phyloP scores from a whole-genome alignment of 2,888 invertebrate genomes.

The Chouioia cunea region DNA sequence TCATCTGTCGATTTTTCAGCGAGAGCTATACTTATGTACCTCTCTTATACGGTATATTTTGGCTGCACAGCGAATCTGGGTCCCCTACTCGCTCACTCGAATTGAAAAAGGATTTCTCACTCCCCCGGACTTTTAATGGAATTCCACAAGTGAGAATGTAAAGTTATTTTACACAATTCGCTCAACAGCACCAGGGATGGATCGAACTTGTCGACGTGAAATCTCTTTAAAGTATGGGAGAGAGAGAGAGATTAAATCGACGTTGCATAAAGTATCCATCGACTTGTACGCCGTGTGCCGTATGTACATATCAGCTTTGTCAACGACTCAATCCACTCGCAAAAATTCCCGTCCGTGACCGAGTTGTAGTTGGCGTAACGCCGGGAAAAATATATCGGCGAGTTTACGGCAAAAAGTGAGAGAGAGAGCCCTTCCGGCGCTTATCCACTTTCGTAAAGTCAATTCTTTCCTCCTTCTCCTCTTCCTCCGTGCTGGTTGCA shows the following conservation, averaged over 20 bases:
- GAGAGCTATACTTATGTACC: constrained; percentile 16
- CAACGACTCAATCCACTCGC: constrained; percentile 21
- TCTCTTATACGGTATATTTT: constrained; percentile 12
- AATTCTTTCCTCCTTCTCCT: constrained; percentile 15
- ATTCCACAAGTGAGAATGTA: too few relatives aligned
- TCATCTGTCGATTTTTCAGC: constrained; percentile 59
- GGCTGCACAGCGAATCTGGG: constrained; percentile 13
- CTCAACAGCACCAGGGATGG: too few relatives aligned
- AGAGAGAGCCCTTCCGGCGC: constrained; percentile 1
- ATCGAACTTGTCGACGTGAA: too few relatives aligned
- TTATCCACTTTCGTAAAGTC: constrained; percentile 42
- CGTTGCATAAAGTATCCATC: background rate
- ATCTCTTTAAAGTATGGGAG: too few relatives aligned
- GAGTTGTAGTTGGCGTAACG: background rate
- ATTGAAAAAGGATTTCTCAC: too few relatives aligned
- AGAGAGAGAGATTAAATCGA: too few relatives aligned
- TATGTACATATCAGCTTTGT: too few relatives aligned
- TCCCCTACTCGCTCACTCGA: constrained; percentile 4
- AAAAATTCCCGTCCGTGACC: background rate
- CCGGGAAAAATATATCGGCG: background rate
- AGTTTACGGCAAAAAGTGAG: constrained; percentile 16
- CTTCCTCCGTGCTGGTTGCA: too few relatives aligned
- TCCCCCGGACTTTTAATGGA: background rate
- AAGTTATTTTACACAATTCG: too few relatives aligned
- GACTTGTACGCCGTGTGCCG: constrained; percentile 1